Evolutionary conservation across 2,113 vertebrate species (phyloP).

Genomic region (Pionites leucogaster): DNA sequence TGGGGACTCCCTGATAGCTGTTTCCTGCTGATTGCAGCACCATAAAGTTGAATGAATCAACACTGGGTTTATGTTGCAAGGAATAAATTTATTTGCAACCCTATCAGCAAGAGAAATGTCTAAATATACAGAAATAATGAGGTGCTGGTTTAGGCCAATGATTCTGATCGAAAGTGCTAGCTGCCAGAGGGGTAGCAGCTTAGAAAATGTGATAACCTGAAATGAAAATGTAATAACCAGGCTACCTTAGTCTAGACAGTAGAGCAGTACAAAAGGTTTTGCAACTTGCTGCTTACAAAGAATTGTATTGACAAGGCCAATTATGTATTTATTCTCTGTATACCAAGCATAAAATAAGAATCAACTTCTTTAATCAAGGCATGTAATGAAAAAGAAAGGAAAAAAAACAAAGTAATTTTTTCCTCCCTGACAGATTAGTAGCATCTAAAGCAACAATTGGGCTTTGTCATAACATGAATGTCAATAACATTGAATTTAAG

Average conservation of each 20-base stretch:
- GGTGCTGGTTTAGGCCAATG: background rate
- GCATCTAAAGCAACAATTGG: background rate
- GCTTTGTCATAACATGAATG: background rate
- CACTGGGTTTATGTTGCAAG: background rate
- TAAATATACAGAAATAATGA: background rate
- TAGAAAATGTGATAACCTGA: background rate
- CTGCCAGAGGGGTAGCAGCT: background rate
- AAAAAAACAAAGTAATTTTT: background rate
- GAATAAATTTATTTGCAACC: background rate
- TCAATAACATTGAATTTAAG: background rate
- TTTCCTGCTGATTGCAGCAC: background rate
- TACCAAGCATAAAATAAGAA: background rate
- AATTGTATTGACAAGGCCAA: background rate
- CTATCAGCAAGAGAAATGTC: background rate
- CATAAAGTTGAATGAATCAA: background rate
- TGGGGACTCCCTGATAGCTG: background rate
- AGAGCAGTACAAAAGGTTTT: background rate
- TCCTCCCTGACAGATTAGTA: background rate
- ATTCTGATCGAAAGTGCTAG: background rate
- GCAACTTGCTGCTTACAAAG: background rate
- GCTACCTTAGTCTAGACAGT: background rate
- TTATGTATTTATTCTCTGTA: background rate
- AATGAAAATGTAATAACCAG: background rate
- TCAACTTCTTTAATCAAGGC: background rate
- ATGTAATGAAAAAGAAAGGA: background rate